These are phyloP conservation scores for Aphidoletes aphidimyza DNA, from an alignment of 2,888 invertebrate genomes.

Conservation along the genomic window DNA sequence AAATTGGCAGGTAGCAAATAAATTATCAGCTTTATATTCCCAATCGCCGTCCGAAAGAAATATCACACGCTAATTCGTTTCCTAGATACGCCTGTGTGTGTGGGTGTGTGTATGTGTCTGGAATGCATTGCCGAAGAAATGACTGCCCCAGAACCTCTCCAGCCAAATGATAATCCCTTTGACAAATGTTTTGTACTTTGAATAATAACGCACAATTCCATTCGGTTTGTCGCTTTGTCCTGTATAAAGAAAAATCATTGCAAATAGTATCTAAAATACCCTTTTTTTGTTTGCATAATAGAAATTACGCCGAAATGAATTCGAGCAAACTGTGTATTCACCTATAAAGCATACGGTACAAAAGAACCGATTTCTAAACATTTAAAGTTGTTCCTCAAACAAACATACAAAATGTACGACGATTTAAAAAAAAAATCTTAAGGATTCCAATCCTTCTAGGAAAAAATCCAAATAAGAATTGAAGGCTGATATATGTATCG, in stretches of 20 bases:
- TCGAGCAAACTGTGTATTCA: no score
- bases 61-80: not conserved
- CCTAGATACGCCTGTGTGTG: no score
- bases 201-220: not conserved
- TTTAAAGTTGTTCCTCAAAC: no score
- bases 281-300: constrained; percentile 15
- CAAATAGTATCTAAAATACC: not conserved
- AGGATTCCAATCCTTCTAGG: no score
- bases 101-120: not conserved
- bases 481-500: not conserved
- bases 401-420: no score
- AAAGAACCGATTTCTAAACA: not conserved
- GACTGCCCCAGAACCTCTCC: not conserved
- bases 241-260: not conserved
- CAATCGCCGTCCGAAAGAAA: not conserved
- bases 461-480: not conserved
- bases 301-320: not conserved
- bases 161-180: not conserved
- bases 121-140: not conserved
- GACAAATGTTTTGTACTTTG: not conserved
- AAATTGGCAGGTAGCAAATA: not conserved
- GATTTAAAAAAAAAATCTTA: no score
- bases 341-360: not conserved
- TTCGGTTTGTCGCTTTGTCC: not conserved
- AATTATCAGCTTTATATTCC: not conserved